Evolutionary conservation across 2,888 invertebrate genomes (phyloP).

Genomic region (Heliconius cydno): DNA sequence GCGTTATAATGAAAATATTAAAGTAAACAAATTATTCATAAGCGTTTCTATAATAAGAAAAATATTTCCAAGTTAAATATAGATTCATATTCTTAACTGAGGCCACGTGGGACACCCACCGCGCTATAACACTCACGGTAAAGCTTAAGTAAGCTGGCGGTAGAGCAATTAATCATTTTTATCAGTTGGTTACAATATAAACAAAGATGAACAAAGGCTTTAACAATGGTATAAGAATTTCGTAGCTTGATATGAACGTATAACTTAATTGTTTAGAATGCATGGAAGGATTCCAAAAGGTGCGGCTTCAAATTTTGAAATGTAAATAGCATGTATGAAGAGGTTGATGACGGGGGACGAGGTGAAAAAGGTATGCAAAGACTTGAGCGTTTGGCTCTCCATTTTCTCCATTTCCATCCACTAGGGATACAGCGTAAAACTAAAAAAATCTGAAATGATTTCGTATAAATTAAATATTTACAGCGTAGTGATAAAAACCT

Average conservation of each 20-base stretch:
- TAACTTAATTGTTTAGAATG: background rate
- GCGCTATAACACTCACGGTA: background rate
- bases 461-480: too few species aligned
- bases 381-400: too few species aligned
- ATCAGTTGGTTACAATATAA: conserved; percentile 1
- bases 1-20: too few species aligned
- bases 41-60: background rate
- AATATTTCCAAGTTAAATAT: background rate
- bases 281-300: background rate
- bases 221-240: conserved; percentile 3
- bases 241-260: background rate
- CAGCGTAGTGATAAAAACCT: too few species aligned
- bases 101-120: conserved; percentile 13
- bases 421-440: too few species aligned
- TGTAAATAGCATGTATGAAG: too few species aligned
- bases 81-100: background rate
- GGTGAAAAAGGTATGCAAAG: too few species aligned
- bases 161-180: conserved; percentile 11
- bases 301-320: background rate
- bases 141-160: conserved; percentile 1
- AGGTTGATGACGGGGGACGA: too few species aligned
- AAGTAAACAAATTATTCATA: background rate
- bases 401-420: too few species aligned
- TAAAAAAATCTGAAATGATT: too few species aligned
- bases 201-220: background rate